Evolutionary conservation across 2,113 vertebrate genomes (phyloP), one percentile per base, ranked within the genome.

Genomic region (Poeciliopsis turrubarensis): DNA sequence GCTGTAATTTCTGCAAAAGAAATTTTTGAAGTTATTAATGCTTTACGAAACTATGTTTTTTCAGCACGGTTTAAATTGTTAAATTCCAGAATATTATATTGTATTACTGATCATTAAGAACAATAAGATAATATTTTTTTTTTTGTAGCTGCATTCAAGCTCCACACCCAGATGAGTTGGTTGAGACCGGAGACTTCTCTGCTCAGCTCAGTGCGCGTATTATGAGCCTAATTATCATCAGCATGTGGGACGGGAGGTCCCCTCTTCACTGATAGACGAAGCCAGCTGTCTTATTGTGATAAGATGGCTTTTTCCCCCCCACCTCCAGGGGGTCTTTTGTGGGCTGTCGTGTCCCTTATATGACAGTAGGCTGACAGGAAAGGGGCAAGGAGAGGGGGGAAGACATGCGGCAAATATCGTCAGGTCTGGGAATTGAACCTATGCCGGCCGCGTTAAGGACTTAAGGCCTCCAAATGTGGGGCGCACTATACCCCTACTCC

Each of bases 221-320:
- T 69, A 39, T 37, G 34, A 26, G 51, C 65, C 70, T 88, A 87
- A 89, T 85, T 82, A 89, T 85, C 78, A 65, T 31, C 41, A 71
- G 60, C 71, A 79, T 87, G 70, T 85, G 78, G 71, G 63, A 77
- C 85, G 86, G 89, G 83, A 82, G 85, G 88, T 68, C 79, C 85
- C 65, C 47, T 27, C 64, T 30, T 72, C 79, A 68, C 73, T 65
- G 65, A 68, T 78, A 70, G 74, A 70, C 75, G 72, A 63, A 77
- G 69, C 81, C 82, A 88, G 81, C 86, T 89, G 89, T 79, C 86
- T 79, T 44, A 63, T 72, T 82, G 80, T 86, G 89, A 92, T 89
- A 89, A 89, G 77, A 65, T 31, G 60, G 54, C 69, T 78, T 31
- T 31, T 3, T 31, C 4, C 4, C 4, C 4, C 30, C 30, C 3